These are phyloP conservation scores for Triops cancriformis DNA, from an alignment of 1,140 invertebrate genomes.

Conservation along the genomic window DNA sequence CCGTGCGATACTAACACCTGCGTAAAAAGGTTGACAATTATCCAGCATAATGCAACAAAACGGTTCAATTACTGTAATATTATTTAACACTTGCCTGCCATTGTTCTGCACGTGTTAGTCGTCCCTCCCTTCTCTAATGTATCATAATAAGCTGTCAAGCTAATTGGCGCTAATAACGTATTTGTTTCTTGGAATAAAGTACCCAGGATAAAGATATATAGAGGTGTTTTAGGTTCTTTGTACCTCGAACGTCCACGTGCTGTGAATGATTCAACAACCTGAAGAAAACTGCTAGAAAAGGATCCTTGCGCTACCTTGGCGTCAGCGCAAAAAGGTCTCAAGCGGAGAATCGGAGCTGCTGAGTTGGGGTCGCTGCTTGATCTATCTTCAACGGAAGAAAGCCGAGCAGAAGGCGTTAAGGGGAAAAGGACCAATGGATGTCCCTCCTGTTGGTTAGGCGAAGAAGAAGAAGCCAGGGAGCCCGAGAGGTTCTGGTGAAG, in stretches of 20 bases:
- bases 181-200: too few relatives aligned
- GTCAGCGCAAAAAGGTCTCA: not conserved
- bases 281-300: too few relatives aligned
- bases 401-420: not conserved
- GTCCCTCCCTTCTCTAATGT: not conserved
- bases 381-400: not conserved
- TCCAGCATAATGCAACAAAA: not conserved
- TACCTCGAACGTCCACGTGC: too few relatives aligned
- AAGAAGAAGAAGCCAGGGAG: not conserved
- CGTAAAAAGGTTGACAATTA: not conserved
- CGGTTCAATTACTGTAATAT: not conserved
- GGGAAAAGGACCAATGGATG: not conserved
- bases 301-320: not conserved
- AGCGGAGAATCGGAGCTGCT: not conserved
- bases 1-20: not conserved
- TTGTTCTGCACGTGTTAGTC: not conserved
- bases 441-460: not conserved
- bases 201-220: too few relatives aligned
- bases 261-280: too few relatives aligned
- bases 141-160: not conserved
- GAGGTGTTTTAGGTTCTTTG: too few relatives aligned
- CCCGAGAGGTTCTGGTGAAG: not conserved
- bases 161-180: too few relatives aligned
- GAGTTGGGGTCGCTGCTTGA: not conserved
- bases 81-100: not conserved